Percentiles rank a stretch among this genome's conserved stretches.
phyloP scores from a whole-genome alignment of 2,113 vertebrate species.

The Xyliphius kryptos region DNA sequence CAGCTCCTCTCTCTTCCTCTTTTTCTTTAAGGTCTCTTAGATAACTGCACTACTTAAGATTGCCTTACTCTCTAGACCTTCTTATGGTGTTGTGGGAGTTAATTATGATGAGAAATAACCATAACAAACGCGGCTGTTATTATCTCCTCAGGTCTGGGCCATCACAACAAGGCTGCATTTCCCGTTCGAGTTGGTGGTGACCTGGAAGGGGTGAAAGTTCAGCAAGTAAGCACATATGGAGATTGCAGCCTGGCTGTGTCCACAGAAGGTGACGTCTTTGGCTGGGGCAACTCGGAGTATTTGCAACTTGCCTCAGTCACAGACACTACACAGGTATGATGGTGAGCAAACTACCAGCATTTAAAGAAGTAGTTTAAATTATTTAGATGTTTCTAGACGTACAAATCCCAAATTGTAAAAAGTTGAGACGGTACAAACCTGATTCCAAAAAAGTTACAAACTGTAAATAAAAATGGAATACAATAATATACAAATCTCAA shows the following conservation, averaged over 20 bases:
- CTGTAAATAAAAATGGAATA: too few relatives aligned
- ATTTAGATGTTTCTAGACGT: too few relatives aligned
- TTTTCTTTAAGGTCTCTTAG: background rate
- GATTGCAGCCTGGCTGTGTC: slow-evolving; percentile 92
- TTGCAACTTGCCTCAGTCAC: slow-evolving; percentile 82
- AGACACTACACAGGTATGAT: slow-evolving; percentile 85
- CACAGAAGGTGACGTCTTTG: slow-evolving; percentile 75
- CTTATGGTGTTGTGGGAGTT: background rate
- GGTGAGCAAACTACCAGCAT: too few relatives aligned
- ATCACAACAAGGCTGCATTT: slow-evolving; percentile 64
- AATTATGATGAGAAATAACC: background rate
- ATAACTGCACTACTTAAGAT: too few relatives aligned
- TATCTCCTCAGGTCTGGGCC: slow-evolving; percentile 74
- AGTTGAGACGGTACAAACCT: too few relatives aligned
- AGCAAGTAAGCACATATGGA: slow-evolving; percentile 79
- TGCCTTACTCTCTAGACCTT: too few relatives aligned
- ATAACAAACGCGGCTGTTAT: too few relatives aligned
- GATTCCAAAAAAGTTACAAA: too few relatives aligned
- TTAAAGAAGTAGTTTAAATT: too few relatives aligned
- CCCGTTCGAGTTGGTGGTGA: slow-evolving; percentile 77
- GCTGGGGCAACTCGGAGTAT: slow-evolving; percentile 97
- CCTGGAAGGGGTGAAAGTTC: slow-evolving; percentile 70
- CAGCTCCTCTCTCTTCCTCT: background rate
- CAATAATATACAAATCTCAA: too few relatives aligned
- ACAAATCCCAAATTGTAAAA: too few relatives aligned